Conservation (phyloP, 2,797 vertebrate species). For the Percopsis omiscomaycus region DNA sequence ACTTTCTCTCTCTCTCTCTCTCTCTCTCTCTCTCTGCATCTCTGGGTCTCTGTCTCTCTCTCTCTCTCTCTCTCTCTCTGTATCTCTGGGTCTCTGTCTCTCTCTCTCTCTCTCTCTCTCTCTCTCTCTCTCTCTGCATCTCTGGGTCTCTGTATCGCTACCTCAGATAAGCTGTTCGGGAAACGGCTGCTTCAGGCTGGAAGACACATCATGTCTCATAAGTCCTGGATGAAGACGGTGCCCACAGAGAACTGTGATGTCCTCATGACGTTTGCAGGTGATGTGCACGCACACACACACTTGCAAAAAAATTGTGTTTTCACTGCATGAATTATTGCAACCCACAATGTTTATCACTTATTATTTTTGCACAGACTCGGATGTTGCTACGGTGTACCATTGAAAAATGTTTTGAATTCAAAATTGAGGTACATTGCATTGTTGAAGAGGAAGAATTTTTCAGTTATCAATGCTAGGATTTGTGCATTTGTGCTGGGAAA, state of each 20-base stretch:
- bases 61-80: too few species aligned
- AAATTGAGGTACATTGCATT: too few species aligned
- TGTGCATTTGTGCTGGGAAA: too few species aligned
- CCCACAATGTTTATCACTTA: too few species aligned
- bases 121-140: slow-evolving; percentile 11
- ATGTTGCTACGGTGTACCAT: too few species aligned
- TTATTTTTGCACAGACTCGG: neutral
- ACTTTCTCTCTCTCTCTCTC: slow-evolving; percentile 11
- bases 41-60: slow-evolving; percentile 33
- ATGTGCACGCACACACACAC: slow-evolving; percentile 25
- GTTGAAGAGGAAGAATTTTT: too few species aligned
- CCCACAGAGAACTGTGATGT: slow-evolving; percentile 98
- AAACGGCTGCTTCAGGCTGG: slow-evolving; percentile 94
- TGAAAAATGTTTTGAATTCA: too few species aligned
- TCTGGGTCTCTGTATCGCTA: slow-evolving; percentile 34
- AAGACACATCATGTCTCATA: slow-evolving; percentile 97
- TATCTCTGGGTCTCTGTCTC: neutral
- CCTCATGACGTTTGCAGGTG: slow-evolving; percentile 96
- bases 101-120: rapidly evolving
- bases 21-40: slow-evolving; percentile 10
- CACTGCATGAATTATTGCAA: neutral
- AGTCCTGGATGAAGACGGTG: slow-evolving; percentile 99
- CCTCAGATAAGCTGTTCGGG: slow-evolving; percentile 92
- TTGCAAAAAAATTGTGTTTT: slow-evolving; percentile 8
- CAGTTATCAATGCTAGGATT: too few species aligned